Evolutionary conservation across 1,140 invertebrate genomes (phyloP), one percentile per base, ranked within the genome.

Genomic region (Xylocopa sonorina): DNA sequence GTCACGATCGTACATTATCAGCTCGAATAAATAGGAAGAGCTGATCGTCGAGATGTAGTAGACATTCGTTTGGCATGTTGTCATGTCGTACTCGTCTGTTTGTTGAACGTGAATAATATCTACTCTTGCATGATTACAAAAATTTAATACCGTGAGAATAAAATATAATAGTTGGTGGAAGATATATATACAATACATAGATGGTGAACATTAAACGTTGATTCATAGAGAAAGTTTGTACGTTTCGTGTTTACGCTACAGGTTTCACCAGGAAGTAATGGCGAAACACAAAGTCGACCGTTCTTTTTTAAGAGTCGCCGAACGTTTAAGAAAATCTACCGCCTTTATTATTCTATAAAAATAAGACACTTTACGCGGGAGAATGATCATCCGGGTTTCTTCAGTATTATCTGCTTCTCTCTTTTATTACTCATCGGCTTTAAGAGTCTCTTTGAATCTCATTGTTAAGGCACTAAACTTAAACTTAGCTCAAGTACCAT

Each of bases 311-410:
- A 60, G 43, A 21, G 55, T 6, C 27, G 21, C 6, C 6, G n/a
- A 71, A 48, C 12, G 32, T 41, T 69, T 62, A 71, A 78, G 32
- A 10, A 58, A 69, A 71, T 77, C 66, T 62, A 43, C 66, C 14
- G 43, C 29, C 32, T 78, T 78, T 78, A 78, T 78, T 78, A 71
- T 78, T 78, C 75, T 50, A 78, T 78, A 71, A 78, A 78, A 78
- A 78, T 78, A 78, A 71, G n/a, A 64, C 68, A 63, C 78, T 60
- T 43, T 29, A 14, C 18, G 51, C 63, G 7, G 21, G 16, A 12
- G 32, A 76, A 80, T 50, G 63, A 38, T 27, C 27, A 51, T 62
- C 34, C 53, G 27, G 27, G 16, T 75, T 60, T 48, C 71, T 55
- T n/a, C 34, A 18, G 34, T 58, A 75, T 57, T 75, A 74, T 74